Evolutionary conservation across 2,888 invertebrate genomes (phyloP).

Genomic region (Ophion costatus): DNA sequence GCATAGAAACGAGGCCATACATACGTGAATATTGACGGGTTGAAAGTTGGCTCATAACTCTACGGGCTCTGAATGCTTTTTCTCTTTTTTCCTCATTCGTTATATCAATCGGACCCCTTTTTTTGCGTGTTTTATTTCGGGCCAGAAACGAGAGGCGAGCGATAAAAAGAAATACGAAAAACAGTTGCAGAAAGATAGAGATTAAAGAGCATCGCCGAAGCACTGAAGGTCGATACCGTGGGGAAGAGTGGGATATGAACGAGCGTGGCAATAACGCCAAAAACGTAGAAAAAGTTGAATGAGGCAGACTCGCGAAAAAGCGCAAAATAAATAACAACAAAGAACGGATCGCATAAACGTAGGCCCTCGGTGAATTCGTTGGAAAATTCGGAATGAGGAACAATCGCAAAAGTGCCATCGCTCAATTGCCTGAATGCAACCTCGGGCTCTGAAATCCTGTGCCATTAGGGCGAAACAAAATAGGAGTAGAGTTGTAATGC

Average conservation of each 20-base stretch:
- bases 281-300: conserved; percentile 36
- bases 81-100: conserved; percentile 31
- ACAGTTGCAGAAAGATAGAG: conserved; percentile 30
- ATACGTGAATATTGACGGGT: conserved; percentile 43
- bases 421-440: conserved; percentile 50
- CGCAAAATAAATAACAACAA: conserved; percentile 10
- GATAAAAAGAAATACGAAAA: conserved; percentile 29
- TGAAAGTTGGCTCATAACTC: conserved; percentile 33
- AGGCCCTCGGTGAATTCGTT: conserved; percentile 48
- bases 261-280: conserved; percentile 25
- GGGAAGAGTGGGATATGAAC: conserved; percentile 25
- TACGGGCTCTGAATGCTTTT: conserved; percentile 30
- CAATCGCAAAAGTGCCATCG: conserved; percentile 67
- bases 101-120: conserved; percentile 53
- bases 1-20: neutral
- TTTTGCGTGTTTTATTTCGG: conserved; percentile 23
- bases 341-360: conserved; percentile 6
- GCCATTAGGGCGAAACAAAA: neutral
- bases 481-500: neutral
- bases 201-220: conserved; percentile 26
- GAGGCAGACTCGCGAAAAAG: neutral
- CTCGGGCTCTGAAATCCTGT: neutral
- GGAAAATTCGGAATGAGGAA: conserved; percentile 60
- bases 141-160: conserved; percentile 21
- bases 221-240: conserved; percentile 2